Conservation (phyloP, 2,797 vertebrate genomes). For the Novumbra hubbsi region DNA sequence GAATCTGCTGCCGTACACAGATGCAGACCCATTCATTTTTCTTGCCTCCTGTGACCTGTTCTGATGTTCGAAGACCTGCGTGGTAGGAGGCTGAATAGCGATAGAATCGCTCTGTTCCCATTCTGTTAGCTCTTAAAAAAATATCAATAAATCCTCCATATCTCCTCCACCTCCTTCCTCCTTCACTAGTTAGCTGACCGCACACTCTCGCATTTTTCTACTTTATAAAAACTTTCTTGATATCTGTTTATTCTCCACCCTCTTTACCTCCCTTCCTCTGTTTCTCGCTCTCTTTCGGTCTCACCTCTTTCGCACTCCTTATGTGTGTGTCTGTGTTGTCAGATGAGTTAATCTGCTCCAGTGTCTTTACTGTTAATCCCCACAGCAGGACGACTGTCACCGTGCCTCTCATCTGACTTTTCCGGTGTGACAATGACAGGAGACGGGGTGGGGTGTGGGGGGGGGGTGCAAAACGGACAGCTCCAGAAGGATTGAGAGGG, state of each 20-base stretch:
- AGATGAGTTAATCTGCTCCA: constrained; percentile 32
- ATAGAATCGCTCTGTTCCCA: not conserved
- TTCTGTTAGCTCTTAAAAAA: not conserved
- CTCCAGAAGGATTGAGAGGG: not conserved
- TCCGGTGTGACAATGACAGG: constrained; percentile 5
- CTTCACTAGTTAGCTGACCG: not conserved
- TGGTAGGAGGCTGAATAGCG: not conserved
- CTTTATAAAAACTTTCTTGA: not conserved
- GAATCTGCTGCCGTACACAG: constrained; percentile 3
- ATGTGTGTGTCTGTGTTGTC: constrained; percentile 24
- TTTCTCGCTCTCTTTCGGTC: not conserved
- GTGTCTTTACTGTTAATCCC: constrained; percentile 34
- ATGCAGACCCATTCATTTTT: not conserved
- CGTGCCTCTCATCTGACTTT: constrained; percentile 30
- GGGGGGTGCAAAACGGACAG: not conserved
- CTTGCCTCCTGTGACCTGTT: not conserved
- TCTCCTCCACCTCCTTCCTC: not conserved
- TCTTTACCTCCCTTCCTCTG: not conserved
- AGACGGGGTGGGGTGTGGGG: not conserved
- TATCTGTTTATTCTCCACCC: not conserved
- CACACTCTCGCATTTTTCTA: not conserved
- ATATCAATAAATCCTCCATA: not conserved
- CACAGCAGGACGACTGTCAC: constrained; percentile 26
- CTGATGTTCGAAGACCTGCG: not conserved
- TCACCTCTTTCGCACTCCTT: not conserved